Base-by-base conservation (phyloP, 2,797 vertebrate species). In the Odontamblyopus rebecca region DNA sequence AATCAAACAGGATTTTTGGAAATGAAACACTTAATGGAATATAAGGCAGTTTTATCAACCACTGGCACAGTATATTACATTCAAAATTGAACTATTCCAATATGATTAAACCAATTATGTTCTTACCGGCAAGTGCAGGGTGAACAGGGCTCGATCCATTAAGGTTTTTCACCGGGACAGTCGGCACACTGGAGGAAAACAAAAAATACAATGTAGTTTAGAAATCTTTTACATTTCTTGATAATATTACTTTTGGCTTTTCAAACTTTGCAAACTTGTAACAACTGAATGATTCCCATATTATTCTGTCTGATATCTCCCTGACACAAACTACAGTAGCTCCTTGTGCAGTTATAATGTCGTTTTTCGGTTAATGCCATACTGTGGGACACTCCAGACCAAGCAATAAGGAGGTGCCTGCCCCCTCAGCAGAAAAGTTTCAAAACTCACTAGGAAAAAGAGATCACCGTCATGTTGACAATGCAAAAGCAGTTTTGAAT, bases 161-260 rank as follows among this genome's bases (percentile, higher is more conserved):
- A 12, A 99, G 94, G 88, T 98, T 99, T 89, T 97, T 98, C 83
- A 99, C 96, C 0, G 97, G 97, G 69, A 99, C 95, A 0, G 96
- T 97, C 51, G 97, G 97, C 51, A 98, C 96, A 53, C 97, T 99
- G 90, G 1, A 61, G 82, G 54, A 84, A 16, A 81, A 82, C 0
- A 76, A 26, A 80, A 30, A 4, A 60, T 13, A 61, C 15, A 70
- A 5, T 74, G 79, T 1, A 69, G 27, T n/a, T 60, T 0, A 26
- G 23, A 38, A 48, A 6, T 1, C n/a, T 56, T 74, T 48, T 51
- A n/a, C 29, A 15, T 48, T 1, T n/a, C 7, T 23, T 56, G 23
- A 5, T 56, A 15, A 4, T 41, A 57, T 30, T 32, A 16, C 13
- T 32, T 18, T 32, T 32, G 27, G 3, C 6, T 11, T 32, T 16